Evolutionary conservation across 2,113 vertebrate species (phyloP).

Genomic region (Actinemys pallida): DNA sequence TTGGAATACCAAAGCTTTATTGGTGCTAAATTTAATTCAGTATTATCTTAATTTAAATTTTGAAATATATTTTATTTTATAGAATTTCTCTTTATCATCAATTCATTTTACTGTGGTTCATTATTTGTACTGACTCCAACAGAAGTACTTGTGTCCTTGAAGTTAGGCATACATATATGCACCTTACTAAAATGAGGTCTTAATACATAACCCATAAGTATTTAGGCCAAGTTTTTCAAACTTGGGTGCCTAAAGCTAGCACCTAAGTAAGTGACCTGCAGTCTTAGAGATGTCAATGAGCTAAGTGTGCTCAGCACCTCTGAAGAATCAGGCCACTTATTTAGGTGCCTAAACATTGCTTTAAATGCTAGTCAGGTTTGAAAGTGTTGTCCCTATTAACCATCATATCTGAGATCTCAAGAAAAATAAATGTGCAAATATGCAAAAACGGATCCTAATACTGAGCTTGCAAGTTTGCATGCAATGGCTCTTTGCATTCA

Average conservation of each 20-base stretch:
- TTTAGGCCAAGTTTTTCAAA: background rate
- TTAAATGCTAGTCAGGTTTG: fast-evolving
- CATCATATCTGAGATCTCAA: background rate
- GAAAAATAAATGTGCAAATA: background rate
- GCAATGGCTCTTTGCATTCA: background rate
- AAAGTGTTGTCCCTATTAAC: background rate
- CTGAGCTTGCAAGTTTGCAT: background rate
- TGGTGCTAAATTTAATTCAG: background rate
- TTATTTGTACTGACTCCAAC: background rate
- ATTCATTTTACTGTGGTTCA: background rate
- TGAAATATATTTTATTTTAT: background rate
- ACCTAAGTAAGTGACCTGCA: background rate
- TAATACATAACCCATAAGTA: background rate
- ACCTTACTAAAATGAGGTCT: background rate
- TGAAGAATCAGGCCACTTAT: background rate
- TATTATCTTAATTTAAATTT: background rate
- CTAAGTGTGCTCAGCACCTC: background rate
- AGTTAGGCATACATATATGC: background rate
- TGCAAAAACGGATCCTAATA: background rate
- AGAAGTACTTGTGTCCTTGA: background rate
- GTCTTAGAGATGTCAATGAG: background rate
- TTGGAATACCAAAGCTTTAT: background rate
- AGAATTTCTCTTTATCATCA: background rate
- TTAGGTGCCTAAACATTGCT: no score
- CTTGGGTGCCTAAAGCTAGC: background rate